Evolutionary conservation across 2,113 vertebrate species (phyloP).

Genomic region (Myiagra hebetior): DNA sequence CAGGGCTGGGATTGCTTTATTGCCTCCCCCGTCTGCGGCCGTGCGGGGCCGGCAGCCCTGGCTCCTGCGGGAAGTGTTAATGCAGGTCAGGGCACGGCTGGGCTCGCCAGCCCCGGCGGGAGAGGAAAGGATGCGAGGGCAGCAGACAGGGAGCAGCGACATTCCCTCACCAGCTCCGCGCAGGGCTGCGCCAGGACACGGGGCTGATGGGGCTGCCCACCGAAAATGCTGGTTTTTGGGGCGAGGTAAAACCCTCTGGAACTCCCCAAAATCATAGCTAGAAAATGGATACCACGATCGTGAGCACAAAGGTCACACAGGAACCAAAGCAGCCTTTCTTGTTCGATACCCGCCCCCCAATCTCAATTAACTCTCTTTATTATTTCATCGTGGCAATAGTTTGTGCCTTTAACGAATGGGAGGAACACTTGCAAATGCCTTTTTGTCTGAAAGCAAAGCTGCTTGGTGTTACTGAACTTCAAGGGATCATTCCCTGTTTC

Average conservation of each 20-base stretch:
- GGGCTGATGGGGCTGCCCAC: accelerated
- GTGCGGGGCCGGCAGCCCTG: accelerated
- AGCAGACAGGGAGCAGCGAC: not conserved
- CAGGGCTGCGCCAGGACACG: not conserved
- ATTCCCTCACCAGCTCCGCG: accelerated
- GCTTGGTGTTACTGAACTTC: conserved; percentile 43
- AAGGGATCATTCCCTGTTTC: conserved; percentile 20
- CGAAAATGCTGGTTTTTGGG: not conserved
- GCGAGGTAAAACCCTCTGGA: not conserved
- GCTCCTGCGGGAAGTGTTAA: not conserved
- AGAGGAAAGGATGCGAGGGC: accelerated
- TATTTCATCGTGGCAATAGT: conserved; percentile 48
- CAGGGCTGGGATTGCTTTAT: not conserved
- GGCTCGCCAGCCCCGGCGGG: not conserved
- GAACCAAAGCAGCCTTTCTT: not conserved
- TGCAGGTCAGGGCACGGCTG: not conserved
- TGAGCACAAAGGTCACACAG: not conserved
- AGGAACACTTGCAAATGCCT: conserved; percentile 44
- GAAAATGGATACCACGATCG: accelerated
- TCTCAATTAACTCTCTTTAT: conserved; percentile 51
- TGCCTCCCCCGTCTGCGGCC: not conserved
- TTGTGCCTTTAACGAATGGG: conserved; percentile 42
- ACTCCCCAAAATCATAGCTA: not conserved
- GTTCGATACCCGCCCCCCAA: not conserved
- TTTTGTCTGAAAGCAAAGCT: conserved; percentile 55